These are phyloP conservation scores for Seriola aureovittata DNA, from an alignment of 2,113 vertebrate genomes.

Conservation along the genomic window DNA sequence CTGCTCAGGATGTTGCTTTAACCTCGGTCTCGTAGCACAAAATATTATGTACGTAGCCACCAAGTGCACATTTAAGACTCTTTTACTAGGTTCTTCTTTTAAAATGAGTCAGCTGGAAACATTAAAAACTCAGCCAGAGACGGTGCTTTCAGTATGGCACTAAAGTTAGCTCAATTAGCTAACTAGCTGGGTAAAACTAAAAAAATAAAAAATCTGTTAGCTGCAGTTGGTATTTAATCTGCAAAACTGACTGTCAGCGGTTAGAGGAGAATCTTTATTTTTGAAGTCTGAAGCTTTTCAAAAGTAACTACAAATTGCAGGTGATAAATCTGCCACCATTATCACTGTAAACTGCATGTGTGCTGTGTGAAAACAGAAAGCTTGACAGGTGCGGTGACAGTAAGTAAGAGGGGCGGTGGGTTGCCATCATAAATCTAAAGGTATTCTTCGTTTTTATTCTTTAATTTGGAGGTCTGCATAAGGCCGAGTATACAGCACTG, in stretches of 20 bases:
- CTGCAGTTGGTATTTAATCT: no score
- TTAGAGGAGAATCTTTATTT: no score
- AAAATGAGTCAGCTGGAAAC: no score
- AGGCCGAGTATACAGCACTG: constrained; percentile 57
- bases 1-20: no score
- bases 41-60: background rate
- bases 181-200: no score
- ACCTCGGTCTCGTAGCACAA: no score
- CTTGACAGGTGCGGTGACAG: background rate
- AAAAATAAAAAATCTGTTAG: no score
- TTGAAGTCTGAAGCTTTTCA: background rate
- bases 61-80: background rate
- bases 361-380: background rate
- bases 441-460: constrained; percentile 33
- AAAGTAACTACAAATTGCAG: background rate
- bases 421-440: constrained; percentile 8
- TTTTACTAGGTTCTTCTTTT: no score
- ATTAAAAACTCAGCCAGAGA: no score
- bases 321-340: background rate
- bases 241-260: no score
- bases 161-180: no score
- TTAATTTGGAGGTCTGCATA: constrained; percentile 36
- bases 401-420: background rate
- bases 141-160: no score
- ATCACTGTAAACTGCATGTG: background rate